Evolutionary conservation across 2,888 invertebrate species (phyloP).

Genomic region (Chrysotoxum bicinctum): DNA sequence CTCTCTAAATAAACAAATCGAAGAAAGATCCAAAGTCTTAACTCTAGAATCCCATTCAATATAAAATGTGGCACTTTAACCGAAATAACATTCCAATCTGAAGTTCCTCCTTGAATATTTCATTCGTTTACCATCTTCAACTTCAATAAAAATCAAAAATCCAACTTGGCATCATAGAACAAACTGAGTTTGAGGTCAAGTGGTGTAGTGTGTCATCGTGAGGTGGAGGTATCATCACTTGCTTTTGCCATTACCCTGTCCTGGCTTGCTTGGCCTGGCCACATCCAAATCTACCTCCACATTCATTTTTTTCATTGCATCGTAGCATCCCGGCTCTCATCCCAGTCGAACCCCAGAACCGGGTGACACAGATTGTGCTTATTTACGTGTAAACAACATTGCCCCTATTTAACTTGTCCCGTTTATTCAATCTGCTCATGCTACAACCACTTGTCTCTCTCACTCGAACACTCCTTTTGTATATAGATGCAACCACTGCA

Average conservation of each 20-base stretch:
- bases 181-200: constrained; percentile 45
- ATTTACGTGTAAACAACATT: constrained; percentile 64
- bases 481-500: constrained; percentile 42
- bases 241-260: background rate
- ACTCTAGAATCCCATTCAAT: background rate
- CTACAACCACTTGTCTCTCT: background rate
- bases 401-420: constrained; percentile 53
- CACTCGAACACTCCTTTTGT: background rate
- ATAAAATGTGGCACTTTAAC: background rate
- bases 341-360: background rate
- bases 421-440: constrained; percentile 37
- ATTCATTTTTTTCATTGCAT: background rate
- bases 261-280: background rate
- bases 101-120: background rate
- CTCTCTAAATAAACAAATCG: constrained; percentile 3
- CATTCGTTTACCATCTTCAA: constrained; percentile 7
- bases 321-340: background rate
- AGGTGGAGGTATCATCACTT: background rate
- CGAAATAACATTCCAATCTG: constrained; percentile 7
- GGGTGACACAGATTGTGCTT: constrained; percentile 54
- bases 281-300: background rate
- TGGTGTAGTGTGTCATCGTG: constrained; percentile 24
- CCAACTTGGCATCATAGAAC: constrained; percentile 1
- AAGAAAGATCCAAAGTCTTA: background rate
- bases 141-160: constrained; percentile 21